Conservation (phyloP, 2,888 invertebrate genomes). For the Hypsopygia costalis region DNA sequence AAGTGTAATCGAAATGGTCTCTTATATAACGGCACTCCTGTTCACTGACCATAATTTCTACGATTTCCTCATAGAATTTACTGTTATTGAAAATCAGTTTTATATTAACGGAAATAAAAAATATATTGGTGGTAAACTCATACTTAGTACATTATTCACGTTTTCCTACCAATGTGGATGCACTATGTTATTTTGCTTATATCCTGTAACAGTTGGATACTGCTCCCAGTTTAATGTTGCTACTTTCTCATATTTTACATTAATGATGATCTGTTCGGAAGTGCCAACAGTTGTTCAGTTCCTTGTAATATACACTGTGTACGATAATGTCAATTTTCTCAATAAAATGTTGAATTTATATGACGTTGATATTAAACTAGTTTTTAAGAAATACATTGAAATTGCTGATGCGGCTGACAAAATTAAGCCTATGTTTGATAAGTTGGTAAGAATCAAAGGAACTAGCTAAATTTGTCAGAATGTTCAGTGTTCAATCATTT, state of each 20-base stretch:
- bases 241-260: background rate
- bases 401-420: conserved; percentile 9
- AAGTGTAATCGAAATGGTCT: background rate
- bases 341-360: background rate
- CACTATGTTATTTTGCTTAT: background rate
- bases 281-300: conserved; percentile 7
- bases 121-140: background rate
- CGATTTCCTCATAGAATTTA: conserved; percentile 1
- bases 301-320: conserved; percentile 9
- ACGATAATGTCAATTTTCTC: conserved; percentile 1
- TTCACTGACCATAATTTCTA: background rate
- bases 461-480: background rate
- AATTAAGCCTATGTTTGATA: conserved; percentile 13
- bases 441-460: conserved; percentile 10
- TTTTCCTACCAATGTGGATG: background rate
- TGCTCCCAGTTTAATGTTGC: background rate
- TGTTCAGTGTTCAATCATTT: too few relatives aligned
- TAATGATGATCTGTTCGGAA: background rate
- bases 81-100: background rate
- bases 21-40: background rate
- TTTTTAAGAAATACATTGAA: conserved; percentile 5
- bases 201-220: background rate
- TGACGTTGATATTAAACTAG: background rate
- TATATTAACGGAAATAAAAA: background rate
- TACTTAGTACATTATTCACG: background rate